Conservation (phyloP, 2,113 vertebrate species). For the Toxotes chatareus region DNA sequence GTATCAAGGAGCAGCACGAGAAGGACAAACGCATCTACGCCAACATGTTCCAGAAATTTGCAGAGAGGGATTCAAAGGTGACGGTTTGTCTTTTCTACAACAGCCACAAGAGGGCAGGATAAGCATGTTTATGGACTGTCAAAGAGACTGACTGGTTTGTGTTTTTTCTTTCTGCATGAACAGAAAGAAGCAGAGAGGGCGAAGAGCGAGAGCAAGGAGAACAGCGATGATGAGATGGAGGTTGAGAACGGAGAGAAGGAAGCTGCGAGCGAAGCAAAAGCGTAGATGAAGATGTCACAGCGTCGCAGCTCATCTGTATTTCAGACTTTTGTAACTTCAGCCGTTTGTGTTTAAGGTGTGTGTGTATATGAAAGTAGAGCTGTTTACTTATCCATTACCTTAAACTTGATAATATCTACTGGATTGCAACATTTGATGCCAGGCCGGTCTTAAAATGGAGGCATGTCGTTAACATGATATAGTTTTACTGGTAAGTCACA, state of each 20-base stretch:
- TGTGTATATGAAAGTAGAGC: slow-evolving; percentile 5
- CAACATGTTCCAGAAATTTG: slow-evolving; percentile 98
- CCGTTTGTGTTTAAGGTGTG: slow-evolving; percentile 65
- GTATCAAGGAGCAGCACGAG: slow-evolving; percentile 92
- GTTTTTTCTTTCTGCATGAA: background rate
- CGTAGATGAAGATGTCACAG: slow-evolving; percentile 56
- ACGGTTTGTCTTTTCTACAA: slow-evolving; percentile 32
- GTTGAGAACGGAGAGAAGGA: slow-evolving; percentile 77
- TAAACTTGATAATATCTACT: too few relatives aligned
- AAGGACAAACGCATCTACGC: slow-evolving; percentile 96
- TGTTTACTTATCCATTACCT: too few relatives aligned
- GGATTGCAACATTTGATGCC: too few relatives aligned
- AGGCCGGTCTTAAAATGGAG: too few relatives aligned
- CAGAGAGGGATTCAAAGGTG: slow-evolving; percentile 92
- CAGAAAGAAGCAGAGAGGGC: slow-evolving; percentile 77
- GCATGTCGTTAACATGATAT: too few relatives aligned
- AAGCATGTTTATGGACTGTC: background rate
- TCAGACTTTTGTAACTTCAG: slow-evolving; percentile 77
- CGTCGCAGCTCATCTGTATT: slow-evolving; percentile 55
- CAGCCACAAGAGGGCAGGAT: slow-evolving; percentile 50
- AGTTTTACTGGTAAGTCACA: too few relatives aligned
- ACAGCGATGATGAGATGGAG: slow-evolving; percentile 72
- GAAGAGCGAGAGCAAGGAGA: slow-evolving; percentile 62
- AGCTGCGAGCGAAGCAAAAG: slow-evolving; percentile 56
- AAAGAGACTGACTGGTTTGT: background rate